Conservation (phyloP, 2,113 vertebrate species). For the Tinamus guttatus region DNA sequence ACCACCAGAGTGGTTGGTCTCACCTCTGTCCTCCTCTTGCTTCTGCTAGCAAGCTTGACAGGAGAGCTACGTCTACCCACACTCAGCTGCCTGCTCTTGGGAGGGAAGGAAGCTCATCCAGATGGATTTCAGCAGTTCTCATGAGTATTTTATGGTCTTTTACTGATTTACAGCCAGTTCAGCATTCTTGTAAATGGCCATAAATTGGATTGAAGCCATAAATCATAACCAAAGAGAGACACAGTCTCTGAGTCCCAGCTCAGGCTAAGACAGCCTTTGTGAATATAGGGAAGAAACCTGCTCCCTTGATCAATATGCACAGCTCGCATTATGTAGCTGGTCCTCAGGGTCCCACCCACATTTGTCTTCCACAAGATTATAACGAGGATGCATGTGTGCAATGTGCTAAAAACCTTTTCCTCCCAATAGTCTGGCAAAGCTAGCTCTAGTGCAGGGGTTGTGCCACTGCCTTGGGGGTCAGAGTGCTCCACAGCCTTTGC, state of each 20-base stretch:
- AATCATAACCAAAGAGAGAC: conserved; percentile 78
- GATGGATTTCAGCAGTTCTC: conserved; percentile 81
- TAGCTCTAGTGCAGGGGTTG: background rate
- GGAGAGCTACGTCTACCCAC: conserved; percentile 53
- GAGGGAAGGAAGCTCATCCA: conserved; percentile 75
- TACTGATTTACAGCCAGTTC: conserved; percentile 85
- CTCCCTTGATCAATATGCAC: conserved; percentile 63
- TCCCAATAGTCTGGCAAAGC: background rate
- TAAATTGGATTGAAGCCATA: conserved; percentile 87
- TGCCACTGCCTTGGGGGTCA: background rate
- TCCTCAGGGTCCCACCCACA: background rate
- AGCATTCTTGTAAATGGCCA: conserved; percentile 86
- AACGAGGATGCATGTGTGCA: accelerated
- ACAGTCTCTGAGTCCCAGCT: conserved; percentile 71
- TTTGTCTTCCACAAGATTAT: background rate
- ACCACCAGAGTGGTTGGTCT: background rate
- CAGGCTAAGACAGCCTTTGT: conserved; percentile 72
- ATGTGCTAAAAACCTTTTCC: background rate
- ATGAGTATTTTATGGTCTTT: conserved; percentile 84
- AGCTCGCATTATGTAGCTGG: background rate
- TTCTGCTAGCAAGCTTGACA: background rate
- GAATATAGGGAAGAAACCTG: conserved; percentile 77
- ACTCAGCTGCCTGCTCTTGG: conserved; percentile 71
- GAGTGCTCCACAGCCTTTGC: background rate
- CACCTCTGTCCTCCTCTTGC: background rate